Percentiles rank a stretch among this genome's conserved stretches.
Evolutionary conservation across 2,888 invertebrate genomes (phyloP).

Genomic region (Stenotaenia linearis): DNA sequence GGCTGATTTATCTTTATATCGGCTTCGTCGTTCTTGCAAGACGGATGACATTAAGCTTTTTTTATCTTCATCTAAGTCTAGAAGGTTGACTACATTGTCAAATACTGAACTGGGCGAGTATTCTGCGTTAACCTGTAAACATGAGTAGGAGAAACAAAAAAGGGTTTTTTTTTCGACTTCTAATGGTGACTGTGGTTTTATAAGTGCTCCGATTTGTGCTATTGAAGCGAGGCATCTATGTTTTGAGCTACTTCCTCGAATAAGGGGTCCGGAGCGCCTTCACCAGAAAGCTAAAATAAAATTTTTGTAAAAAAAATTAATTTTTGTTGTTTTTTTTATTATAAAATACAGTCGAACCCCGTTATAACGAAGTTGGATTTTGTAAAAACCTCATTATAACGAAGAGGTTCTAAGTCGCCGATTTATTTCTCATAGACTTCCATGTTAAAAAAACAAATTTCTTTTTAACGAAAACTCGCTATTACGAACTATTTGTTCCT

Average conservation of each 20-base stretch:
- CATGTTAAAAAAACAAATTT: too few relatives aligned
- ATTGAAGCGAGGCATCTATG: background rate
- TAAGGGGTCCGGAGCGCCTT: conserved; percentile 77
- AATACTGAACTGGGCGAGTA: background rate
- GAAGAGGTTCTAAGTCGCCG: too few relatives aligned
- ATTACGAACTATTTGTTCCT: too few relatives aligned
- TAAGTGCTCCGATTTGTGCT: too few relatives aligned
- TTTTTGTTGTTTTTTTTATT: too few relatives aligned
- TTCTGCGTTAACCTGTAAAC: background rate
- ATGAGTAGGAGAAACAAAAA: background rate
- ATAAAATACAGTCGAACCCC: too few relatives aligned
- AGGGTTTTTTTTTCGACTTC: background rate
- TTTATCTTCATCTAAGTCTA: background rate
- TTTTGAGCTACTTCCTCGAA: conserved; percentile 60
- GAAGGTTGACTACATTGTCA: background rate
- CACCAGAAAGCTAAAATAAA: conserved; percentile 55
- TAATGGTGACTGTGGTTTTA: too few relatives aligned
- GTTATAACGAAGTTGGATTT: too few relatives aligned
- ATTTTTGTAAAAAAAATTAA: background rate
- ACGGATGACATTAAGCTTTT: background rate
- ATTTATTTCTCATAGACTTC: too few relatives aligned
- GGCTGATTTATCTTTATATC: background rate
- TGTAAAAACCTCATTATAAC: too few relatives aligned
- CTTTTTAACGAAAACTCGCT: too few relatives aligned
- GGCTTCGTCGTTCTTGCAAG: background rate